Conservation (phyloP, 2,888 invertebrate species). For the Diarsia mendica region DNA sequence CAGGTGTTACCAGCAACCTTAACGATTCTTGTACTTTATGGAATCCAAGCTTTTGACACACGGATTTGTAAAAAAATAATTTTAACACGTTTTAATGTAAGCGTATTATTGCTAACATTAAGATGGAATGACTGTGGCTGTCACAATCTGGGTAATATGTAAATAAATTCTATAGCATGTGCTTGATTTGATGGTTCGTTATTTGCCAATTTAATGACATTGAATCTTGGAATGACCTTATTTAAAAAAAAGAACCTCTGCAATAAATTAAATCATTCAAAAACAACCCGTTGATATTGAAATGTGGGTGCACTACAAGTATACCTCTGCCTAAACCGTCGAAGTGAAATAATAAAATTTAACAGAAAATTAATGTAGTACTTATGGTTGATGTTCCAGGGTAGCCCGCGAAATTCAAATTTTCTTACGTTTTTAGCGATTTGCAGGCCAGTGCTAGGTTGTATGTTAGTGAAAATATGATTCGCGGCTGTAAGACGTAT, state of each 20-base stretch:
- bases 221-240: background rate
- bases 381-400: too few relatives aligned
- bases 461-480: too few relatives aligned
- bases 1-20: too few relatives aligned
- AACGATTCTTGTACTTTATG: background rate
- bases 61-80: too few relatives aligned
- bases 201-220: background rate
- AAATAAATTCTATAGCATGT: background rate
- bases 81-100: too few relatives aligned
- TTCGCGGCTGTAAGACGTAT: too few relatives aligned
- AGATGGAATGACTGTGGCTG: background rate
- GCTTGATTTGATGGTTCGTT: background rate
- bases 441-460: too few relatives aligned
- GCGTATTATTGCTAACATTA: background rate
- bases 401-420: too few relatives aligned
- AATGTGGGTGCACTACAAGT: background rate
- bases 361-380: background rate
- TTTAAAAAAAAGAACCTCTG: background rate
- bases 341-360: background rate
- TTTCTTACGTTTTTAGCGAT: too few relatives aligned
- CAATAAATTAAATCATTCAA: background rate
- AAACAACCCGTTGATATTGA: background rate
- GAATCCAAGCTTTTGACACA: conserved; percentile 16
- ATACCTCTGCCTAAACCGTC: background rate
- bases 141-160: too few relatives aligned